Conservation (phyloP, 2,797 vertebrate genomes). For the Peromyscus nudipes region DNA sequence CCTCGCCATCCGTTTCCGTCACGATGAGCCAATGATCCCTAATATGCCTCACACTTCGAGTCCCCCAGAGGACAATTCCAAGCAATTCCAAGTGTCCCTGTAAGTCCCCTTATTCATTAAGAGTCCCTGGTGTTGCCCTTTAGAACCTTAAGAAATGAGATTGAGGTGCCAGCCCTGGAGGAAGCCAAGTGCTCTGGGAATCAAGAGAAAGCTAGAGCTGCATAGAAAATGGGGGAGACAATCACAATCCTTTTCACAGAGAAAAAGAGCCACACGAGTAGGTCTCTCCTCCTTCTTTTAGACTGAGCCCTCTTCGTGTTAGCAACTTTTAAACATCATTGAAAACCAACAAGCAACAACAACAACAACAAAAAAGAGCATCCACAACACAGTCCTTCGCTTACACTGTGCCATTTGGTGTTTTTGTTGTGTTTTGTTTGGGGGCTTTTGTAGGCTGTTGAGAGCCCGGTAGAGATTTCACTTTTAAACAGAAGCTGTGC, state of each 20-base stretch:
- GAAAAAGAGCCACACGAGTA: background rate
- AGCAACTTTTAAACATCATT: conserved; percentile 6
- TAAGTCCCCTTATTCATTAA: background rate
- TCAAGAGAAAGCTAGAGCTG: background rate
- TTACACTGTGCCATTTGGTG: conserved; percentile 45
- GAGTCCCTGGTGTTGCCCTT: background rate
- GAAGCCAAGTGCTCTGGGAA: background rate
- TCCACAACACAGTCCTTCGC: background rate
- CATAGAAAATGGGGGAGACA: background rate
- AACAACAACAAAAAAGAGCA: background rate
- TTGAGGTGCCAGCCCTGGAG: background rate
- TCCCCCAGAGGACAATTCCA: background rate
- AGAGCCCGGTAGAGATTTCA: background rate
- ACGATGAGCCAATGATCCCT: background rate
- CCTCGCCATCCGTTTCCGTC: background rate
- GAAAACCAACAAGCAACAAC: background rate
- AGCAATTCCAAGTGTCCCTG: background rate
- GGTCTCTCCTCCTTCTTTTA: background rate
- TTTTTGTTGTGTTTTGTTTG: background rate
- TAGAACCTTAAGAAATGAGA: background rate
- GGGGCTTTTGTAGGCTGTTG: background rate
- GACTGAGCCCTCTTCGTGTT: background rate
- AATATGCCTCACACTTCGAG: background rate
- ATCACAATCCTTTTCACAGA: background rate
- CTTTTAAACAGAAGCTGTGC: conserved; percentile 29